These are phyloP conservation scores for Crossocerus cetratus DNA, from an alignment of 2,888 invertebrate genomes.

Conservation along the genomic window DNA sequence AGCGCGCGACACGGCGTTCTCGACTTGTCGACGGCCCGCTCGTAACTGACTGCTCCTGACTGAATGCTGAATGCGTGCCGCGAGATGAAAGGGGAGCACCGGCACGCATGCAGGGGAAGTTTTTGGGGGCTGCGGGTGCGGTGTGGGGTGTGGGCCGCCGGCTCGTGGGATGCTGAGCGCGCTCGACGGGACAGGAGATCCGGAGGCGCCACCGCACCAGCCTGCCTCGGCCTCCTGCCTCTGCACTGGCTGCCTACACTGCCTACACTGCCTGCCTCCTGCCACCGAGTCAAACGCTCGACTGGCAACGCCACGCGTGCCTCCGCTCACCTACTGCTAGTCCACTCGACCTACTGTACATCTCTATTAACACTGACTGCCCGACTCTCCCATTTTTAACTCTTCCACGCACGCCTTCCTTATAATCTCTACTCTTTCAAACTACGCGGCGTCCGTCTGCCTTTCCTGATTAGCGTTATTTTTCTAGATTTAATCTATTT, in stretches of 20 bases:
- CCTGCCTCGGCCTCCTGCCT: constrained; percentile 25
- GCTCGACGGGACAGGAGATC: constrained; percentile 69
- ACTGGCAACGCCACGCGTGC: too few relatives aligned
- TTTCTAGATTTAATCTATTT: too few relatives aligned
- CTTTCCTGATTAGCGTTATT: too few relatives aligned
- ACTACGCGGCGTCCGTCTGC: too few relatives aligned
- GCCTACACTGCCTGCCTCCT: constrained; percentile 21
- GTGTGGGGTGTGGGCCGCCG: constrained; percentile 31
- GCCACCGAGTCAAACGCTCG: too few relatives aligned
- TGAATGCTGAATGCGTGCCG: constrained; percentile 75
- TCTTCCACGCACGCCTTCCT: too few relatives aligned
- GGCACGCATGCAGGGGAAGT: constrained; percentile 76
- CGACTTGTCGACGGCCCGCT: constrained; percentile 74
- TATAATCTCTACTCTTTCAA: too few relatives aligned
- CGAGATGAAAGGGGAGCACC: constrained; percentile 73
- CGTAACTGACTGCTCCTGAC: constrained; percentile 75
- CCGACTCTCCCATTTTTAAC: too few relatives aligned
- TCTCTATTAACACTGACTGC: too few relatives aligned
- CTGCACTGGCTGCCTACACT: neutral
- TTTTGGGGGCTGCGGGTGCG: constrained; percentile 66
- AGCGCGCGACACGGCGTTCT: constrained; percentile 46
- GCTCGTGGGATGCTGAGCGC: too few relatives aligned
- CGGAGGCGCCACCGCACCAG: constrained; percentile 68
- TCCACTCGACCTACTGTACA: too few relatives aligned
- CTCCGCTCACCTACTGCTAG: too few relatives aligned